A percentile compares a stretch with the other conserved stretches of the same genome.
Conservation (phyloP, 2,113 vertebrate genomes). For the Picathartes gymnocephalus region DNA sequence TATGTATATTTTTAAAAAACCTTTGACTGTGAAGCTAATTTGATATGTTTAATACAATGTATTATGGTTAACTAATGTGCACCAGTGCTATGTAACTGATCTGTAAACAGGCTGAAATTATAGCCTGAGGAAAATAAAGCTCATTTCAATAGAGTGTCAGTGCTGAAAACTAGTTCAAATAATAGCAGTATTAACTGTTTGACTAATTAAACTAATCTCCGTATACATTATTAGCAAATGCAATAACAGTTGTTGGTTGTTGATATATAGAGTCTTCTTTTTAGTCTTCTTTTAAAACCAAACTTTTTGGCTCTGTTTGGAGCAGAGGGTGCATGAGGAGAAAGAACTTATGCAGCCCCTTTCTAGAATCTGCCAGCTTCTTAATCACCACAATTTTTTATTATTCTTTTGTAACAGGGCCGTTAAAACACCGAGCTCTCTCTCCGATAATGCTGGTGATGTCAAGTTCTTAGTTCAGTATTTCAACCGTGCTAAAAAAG, state of each 20-base stretch:
- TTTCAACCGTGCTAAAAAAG: neutral
- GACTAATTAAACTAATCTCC: constrained; percentile 35
- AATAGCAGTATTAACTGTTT: constrained; percentile 11
- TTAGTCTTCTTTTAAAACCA: neutral
- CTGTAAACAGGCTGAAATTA: neutral
- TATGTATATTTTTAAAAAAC: neutral
- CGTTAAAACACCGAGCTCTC: rapidly evolving
- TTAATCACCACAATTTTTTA: neutral
- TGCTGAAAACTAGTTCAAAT: constrained; percentile 36
- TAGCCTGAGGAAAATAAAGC: neutral
- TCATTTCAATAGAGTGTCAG: neutral
- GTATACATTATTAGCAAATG: constrained; percentile 13
- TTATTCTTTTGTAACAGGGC: neutral
- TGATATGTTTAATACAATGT: neutral
- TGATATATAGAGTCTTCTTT: neutral
- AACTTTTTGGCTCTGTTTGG: neutral
- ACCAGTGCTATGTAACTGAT: neutral
- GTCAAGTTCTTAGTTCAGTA: neutral
- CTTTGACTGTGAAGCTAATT: neutral
- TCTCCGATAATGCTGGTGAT: neutral
- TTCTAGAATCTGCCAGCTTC: neutral
- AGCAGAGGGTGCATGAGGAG: neutral
- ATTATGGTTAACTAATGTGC: neutral
- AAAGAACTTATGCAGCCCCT: neutral
- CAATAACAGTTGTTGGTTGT: neutral